phyloP scores from a whole-genome alignment of 1,140 invertebrate species.

The Neotoxoptera formosana region DNA sequence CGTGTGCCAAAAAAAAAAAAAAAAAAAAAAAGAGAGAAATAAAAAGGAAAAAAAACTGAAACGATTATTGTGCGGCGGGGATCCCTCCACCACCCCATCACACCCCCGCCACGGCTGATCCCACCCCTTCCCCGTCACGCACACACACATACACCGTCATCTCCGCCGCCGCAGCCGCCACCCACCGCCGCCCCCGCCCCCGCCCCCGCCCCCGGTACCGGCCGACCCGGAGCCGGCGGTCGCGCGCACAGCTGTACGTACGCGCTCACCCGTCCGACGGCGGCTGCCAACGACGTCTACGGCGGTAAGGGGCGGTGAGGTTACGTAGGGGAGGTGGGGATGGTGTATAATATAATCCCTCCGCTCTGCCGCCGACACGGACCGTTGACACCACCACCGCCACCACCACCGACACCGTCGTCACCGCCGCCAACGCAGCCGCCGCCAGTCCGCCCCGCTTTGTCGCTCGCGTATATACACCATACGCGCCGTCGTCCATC shows the following conservation, averaged over 20 bases:
- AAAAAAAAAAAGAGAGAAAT: constrained; percentile 50
- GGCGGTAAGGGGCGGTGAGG: neutral
- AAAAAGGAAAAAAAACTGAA: constrained; percentile 1
- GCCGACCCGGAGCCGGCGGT: neutral
- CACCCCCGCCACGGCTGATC: neutral
- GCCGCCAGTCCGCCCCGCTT: neutral
- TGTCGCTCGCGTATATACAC: neutral
- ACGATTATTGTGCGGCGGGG: constrained; percentile 36
- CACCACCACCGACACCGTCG: neutral
- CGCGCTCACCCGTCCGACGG: neutral
- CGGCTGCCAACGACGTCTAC: neutral
- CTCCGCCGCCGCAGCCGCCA: neutral
- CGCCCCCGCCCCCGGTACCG: no score
- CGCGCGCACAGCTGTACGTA: neutral
- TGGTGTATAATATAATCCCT: constrained; percentile 19
- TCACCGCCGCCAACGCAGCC: neutral
- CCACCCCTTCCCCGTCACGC: neutral
- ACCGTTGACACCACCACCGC: neutral
- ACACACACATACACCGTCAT: neutral
- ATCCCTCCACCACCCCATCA: neutral
- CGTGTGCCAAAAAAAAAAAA: constrained; percentile 58
- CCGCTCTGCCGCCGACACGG: neutral
- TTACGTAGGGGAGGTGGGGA: neutral
- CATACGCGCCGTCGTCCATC: neutral
- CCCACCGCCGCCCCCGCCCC: neutral